These are phyloP conservation scores for Gortyna flavago DNA, from an alignment of 2,888 invertebrate genomes.

Conservation along the genomic window DNA sequence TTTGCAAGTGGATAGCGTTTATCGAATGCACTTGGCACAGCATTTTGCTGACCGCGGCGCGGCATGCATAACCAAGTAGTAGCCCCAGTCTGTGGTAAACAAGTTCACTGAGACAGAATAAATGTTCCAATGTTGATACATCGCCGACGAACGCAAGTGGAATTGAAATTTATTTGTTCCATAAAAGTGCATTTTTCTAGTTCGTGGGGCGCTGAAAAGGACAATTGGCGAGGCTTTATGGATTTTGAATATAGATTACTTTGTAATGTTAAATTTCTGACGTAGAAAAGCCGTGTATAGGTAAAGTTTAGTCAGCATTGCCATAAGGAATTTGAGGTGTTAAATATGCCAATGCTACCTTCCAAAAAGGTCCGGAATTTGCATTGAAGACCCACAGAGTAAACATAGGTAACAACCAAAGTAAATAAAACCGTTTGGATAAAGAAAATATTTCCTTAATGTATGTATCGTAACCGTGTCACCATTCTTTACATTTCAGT, in stretches of 20 bases:
- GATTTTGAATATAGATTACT: constrained; percentile 20
- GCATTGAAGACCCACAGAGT: not conserved
- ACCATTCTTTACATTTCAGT: constrained; percentile 5
- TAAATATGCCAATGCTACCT: not conserved
- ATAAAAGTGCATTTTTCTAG: constrained; percentile 63
- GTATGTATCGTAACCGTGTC: constrained; percentile 4
- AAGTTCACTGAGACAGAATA: constrained; percentile 80
- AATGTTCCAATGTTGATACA: constrained; percentile 75
- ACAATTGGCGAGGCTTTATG: constrained; percentile 35
- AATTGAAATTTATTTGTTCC: constrained; percentile 66
- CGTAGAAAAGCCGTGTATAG: not conserved
- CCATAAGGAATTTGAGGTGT: not conserved
- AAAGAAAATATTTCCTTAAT: constrained; percentile 16
- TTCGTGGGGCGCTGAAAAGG: constrained; percentile 37
- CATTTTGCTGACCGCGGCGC: constrained; percentile 77
- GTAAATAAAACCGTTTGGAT: not conserved
- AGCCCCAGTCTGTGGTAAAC: constrained; percentile 72
- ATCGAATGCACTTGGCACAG: constrained; percentile 79
- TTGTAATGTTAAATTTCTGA: not conserved
- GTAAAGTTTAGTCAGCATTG: not conserved
- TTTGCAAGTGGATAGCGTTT: constrained; percentile 76
- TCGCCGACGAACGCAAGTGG: constrained; percentile 63
- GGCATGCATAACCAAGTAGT: constrained; percentile 81
- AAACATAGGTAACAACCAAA: not conserved
- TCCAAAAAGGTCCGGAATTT: not conserved